Evolutionary conservation across 2,797 vertebrate genomes (phyloP).

Genomic region (Sebastes taczanowskii): DNA sequence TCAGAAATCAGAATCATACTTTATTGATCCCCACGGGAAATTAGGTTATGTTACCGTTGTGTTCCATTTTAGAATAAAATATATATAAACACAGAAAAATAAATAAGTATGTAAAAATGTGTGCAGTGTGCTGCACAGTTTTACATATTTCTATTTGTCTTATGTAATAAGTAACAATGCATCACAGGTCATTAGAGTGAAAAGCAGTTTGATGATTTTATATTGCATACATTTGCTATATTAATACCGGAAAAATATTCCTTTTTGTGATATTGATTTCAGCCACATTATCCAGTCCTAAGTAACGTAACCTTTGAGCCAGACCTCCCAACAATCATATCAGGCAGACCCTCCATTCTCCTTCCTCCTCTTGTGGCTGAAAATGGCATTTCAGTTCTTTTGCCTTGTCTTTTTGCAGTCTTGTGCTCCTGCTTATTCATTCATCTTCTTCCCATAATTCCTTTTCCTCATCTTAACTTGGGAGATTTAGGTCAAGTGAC

Average conservation of each 20-base stretch:
- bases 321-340: neutral
- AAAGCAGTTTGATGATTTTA: neutral
- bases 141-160: neutral
- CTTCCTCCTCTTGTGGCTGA: neutral
- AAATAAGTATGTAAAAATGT: neutral
- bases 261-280: neutral
- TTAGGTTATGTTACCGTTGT: neutral
- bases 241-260: neutral
- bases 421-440: neutral
- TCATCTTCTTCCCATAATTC: constrained; percentile 1
- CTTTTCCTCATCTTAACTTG: neutral
- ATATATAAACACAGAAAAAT: neutral
- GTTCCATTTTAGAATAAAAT: neutral
- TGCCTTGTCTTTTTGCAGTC: neutral
- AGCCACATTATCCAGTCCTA: neutral
- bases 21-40: neutral
- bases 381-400: neutral
- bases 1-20: neutral
- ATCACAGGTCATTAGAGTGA: neutral
- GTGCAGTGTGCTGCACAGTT: neutral
- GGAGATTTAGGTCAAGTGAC: constrained; percentile 32
- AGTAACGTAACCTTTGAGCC: neutral
- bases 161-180: neutral
- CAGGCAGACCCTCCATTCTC: neutral
- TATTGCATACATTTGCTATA: neutral